These are phyloP conservation scores for Anguilla rostrata DNA, from an alignment of 2,113 vertebrate genomes.

Conservation along the genomic window DNA sequence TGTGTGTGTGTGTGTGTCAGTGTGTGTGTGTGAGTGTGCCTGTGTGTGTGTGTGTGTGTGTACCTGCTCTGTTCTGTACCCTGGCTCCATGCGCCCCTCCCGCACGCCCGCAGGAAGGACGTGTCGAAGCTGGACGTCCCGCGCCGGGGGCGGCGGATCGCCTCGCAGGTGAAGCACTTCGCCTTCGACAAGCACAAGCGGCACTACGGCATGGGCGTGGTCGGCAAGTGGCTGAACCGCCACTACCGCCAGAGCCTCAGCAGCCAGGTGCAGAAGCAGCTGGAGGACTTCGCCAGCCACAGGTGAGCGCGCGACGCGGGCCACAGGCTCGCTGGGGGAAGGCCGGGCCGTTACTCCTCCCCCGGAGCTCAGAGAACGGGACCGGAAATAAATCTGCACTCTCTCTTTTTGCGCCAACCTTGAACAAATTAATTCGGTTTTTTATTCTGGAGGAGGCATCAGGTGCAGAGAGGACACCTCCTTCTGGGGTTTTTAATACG, in stretches of 20 bases:
- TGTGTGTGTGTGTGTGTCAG: too few species aligned
- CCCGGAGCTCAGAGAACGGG: too few species aligned
- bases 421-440: neutral
- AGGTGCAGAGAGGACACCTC: constrained; percentile 39
- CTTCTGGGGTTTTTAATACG: constrained; percentile 38
- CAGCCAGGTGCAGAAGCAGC: constrained; percentile 87
- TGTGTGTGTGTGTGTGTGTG: too few species aligned
- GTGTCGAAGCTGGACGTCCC: fast-evolving
- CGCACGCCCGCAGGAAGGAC: constrained; percentile 61
- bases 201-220: constrained; percentile 89
- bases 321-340: too few species aligned
- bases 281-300: constrained; percentile 89
- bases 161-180: constrained; percentile 88
- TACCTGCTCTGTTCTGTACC: neutral
- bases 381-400: too few species aligned
- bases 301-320: constrained; percentile 63
- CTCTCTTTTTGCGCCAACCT: neutral
- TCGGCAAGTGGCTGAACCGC: constrained; percentile 91
- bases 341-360: too few species aligned
- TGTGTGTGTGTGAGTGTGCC: too few species aligned
- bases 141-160: constrained; percentile 79
- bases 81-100: neutral
- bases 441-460: constrained; percentile 1
- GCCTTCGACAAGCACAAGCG: constrained; percentile 90
- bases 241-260: constrained; percentile 88